phyloP scores from a whole-genome alignment of 1,140 invertebrate species.

The Drosophila murphyi region DNA sequence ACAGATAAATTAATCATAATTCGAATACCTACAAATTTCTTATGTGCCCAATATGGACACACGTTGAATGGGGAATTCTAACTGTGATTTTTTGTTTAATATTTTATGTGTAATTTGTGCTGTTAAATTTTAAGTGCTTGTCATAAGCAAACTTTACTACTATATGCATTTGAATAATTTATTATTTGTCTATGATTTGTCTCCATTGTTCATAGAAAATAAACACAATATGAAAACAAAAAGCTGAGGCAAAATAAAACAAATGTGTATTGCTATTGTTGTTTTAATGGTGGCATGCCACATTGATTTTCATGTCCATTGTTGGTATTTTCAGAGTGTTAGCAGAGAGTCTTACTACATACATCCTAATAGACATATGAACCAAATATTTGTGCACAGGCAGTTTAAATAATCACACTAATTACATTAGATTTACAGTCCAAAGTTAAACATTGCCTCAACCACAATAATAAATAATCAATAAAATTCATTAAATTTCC shows the following conservation, averaged over 20 bases:
- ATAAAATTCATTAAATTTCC: constrained; percentile 42
- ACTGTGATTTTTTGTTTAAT: not conserved
- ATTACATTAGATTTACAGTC: constrained; percentile 28
- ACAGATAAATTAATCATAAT: constrained; percentile 34
- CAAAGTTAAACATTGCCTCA: constrained; percentile 18
- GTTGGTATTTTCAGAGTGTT: not conserved
- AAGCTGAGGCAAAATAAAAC: not conserved
- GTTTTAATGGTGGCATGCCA: constrained; percentile 17
- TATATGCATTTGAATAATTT: constrained; percentile 41
- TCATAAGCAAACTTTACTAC: too few relatives aligned
- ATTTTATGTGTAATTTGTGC: too few relatives aligned
- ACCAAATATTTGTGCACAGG: too few relatives aligned
- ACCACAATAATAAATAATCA: constrained; percentile 30
- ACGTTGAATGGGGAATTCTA: constrained; percentile 2
- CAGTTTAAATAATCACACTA: constrained; percentile 12
- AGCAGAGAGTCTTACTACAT: too few relatives aligned
- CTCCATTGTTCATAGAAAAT: constrained; percentile 56
- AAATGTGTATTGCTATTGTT: constrained; percentile 15
- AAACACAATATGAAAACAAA: constrained; percentile 16
- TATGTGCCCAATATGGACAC: constrained; percentile 17
- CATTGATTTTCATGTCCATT: constrained; percentile 17
- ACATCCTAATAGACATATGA: too few relatives aligned
- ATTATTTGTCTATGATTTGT: constrained; percentile 31
- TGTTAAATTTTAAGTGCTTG: too few relatives aligned
- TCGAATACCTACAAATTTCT: constrained; percentile 5